Percentiles rank a stretch among this genome's conserved stretches.
phyloP scores from a whole-genome alignment of 2,113 vertebrate genomes.

The Centrocercus urophasianus region DNA sequence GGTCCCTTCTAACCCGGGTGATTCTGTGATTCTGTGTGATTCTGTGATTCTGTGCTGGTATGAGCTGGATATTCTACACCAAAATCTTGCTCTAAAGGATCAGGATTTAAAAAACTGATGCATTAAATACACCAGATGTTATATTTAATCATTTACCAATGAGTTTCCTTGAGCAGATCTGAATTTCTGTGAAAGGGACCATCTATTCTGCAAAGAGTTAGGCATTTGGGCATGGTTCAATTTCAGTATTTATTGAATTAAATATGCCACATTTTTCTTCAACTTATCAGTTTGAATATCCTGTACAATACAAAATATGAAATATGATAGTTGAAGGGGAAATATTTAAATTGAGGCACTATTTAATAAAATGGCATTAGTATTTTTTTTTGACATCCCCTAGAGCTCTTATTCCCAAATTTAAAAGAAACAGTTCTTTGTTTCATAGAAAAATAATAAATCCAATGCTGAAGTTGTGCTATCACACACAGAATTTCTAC shows the following conservation, averaged over 20 bases:
- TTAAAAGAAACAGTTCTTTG: neutral
- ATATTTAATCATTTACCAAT: neutral
- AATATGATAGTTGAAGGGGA: neutral
- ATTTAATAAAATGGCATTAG: neutral
- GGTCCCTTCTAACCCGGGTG: too few species aligned
- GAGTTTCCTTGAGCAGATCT: neutral
- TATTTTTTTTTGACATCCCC: neutral
- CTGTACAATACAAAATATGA: neutral
- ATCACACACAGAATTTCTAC: rapidly evolving
- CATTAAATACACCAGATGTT: neutral
- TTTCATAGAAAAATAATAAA: neutral
- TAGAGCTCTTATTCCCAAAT: neutral
- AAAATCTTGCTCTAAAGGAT: neutral
- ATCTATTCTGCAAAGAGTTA: neutral
- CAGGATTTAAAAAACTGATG: neutral
- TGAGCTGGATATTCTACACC: neutral
- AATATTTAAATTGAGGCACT: neutral
- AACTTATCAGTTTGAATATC: neutral
- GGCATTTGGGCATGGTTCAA: neutral
- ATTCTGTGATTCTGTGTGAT: too few species aligned
- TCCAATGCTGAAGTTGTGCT: neutral
- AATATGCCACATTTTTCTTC: neutral
- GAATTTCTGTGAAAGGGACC: neutral
- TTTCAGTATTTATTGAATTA: neutral
- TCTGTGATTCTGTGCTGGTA: neutral